phyloP scores from a whole-genome alignment of 2,888 invertebrate genomes.

The Sarcophaga carnaria region DNA sequence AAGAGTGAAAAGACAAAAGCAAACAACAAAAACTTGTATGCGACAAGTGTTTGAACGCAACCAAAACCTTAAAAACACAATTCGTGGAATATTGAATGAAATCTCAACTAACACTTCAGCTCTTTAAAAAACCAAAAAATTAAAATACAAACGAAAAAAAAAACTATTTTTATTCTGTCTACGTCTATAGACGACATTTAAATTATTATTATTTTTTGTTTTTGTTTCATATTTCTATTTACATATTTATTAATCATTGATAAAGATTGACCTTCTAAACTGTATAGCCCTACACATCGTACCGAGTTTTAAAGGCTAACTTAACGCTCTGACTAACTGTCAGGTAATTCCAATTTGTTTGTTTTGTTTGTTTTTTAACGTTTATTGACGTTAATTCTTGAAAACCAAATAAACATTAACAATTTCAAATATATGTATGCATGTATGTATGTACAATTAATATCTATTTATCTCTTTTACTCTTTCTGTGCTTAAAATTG shows the following conservation, averaged over 20 bases:
- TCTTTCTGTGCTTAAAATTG: not conserved
- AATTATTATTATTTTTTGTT: not conserved
- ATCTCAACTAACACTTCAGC: not conserved
- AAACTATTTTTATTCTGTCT: constrained; percentile 9
- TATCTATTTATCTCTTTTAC: constrained; percentile 20
- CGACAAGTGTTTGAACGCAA: constrained; percentile 49
- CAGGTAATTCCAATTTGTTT: constrained; percentile 52
- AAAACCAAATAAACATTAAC: no score
- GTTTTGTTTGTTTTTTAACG: not conserved
- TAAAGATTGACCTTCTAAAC: constrained; percentile 54
- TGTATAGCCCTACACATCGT: constrained; percentile 21
- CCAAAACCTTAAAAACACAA: constrained; percentile 12
- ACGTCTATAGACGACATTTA: constrained; percentile 36
- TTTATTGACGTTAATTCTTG: not conserved
- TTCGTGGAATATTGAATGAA: constrained; percentile 25
- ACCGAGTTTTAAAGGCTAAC: not conserved
- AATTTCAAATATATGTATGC: no score
- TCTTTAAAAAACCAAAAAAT: not conserved
- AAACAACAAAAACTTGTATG: constrained; percentile 4
- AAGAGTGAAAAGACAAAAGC: not conserved
- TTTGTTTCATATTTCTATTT: no score
- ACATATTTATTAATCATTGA: constrained; percentile 54
- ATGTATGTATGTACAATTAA: constrained; percentile 1
- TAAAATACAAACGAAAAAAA: not conserved
- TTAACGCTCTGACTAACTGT: constrained; percentile 19